Evolutionary conservation across 2,888 invertebrate genomes (phyloP).

Genomic region (Sinelater perroti): DNA sequence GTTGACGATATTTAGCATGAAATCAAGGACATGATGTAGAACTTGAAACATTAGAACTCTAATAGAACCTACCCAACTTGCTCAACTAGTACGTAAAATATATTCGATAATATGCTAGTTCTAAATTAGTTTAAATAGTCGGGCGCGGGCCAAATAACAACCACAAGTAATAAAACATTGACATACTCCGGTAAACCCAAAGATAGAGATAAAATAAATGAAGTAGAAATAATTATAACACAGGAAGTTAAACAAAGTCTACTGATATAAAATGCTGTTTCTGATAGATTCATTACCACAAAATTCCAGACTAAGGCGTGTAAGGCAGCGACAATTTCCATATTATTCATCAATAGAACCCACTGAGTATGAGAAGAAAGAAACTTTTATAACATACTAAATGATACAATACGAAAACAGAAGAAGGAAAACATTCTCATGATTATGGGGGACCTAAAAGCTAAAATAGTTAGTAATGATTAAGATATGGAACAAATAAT

Average conservation of each 20-base stretch:
- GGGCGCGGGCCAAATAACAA: neutral
- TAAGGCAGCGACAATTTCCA: neutral
- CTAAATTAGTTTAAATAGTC: too few relatives aligned
- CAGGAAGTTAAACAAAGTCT: neutral
- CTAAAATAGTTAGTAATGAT: slow-evolving; percentile 48
- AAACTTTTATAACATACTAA: neutral
- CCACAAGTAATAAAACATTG: neutral
- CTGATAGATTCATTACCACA: neutral
- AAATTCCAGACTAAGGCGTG: neutral
- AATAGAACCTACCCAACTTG: too few relatives aligned
- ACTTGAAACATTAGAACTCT: too few relatives aligned
- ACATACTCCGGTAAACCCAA: neutral
- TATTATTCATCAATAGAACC: neutral
- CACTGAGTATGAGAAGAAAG: neutral
- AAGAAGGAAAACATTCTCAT: neutral
- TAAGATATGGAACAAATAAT: too few relatives aligned
- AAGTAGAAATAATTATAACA: neutral
- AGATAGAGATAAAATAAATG: neutral
- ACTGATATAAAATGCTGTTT: neutral
- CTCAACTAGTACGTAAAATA: too few relatives aligned
- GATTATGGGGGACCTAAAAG: neutral
- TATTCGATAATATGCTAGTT: too few relatives aligned
- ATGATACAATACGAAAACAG: neutral
- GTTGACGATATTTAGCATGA: too few relatives aligned
- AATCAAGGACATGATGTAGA: too few relatives aligned